phyloP scores from a whole-genome alignment of 35 echinoderm and acorn worm genomes.

The Apostichopus californicus region DNA sequence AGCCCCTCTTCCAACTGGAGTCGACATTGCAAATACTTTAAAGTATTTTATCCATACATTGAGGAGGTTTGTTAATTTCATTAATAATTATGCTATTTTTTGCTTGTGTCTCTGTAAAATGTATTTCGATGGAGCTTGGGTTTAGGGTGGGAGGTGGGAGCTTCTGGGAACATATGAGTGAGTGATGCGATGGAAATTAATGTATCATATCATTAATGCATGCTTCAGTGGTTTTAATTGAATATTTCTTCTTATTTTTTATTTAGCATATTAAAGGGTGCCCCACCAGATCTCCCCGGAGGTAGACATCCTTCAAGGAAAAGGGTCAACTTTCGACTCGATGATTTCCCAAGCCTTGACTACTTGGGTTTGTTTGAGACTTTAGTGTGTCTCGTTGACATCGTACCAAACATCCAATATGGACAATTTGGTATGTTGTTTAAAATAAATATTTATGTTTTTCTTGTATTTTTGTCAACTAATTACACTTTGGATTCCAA shows the following conservation, averaged over 20 bases:
- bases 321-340: conserved; percentile 73
- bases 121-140: too few relatives aligned
- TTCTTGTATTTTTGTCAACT: too few relatives aligned
- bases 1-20: conserved; percentile 91
- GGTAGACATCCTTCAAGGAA: conserved; percentile 62
- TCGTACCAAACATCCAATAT: conserved; percentile 93
- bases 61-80: conserved; percentile 65
- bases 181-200: too few relatives aligned
- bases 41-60: conserved; percentile 98
- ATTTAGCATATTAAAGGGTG: conserved; percentile 87
- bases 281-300: conserved; percentile 62
- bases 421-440: conserved; percentile 83
- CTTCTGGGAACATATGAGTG: too few relatives aligned
- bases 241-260: background rate
- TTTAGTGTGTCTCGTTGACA: conserved; percentile 82
- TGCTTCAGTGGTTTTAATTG: too few relatives aligned
- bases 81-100: too few relatives aligned
- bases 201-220: too few relatives aligned
- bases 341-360: conserved; percentile 85
- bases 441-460: background rate
- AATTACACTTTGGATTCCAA: too few relatives aligned
- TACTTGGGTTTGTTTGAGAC: conserved; percentile 87
- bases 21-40: conserved; percentile 93
- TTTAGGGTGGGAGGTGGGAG: too few relatives aligned
- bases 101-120: too few relatives aligned